Evolutionary conservation across 1,140 invertebrate genomes (phyloP), one percentile per base, ranked within the genome.

Genomic region (Pseudomyrmex dendroicus): DNA sequence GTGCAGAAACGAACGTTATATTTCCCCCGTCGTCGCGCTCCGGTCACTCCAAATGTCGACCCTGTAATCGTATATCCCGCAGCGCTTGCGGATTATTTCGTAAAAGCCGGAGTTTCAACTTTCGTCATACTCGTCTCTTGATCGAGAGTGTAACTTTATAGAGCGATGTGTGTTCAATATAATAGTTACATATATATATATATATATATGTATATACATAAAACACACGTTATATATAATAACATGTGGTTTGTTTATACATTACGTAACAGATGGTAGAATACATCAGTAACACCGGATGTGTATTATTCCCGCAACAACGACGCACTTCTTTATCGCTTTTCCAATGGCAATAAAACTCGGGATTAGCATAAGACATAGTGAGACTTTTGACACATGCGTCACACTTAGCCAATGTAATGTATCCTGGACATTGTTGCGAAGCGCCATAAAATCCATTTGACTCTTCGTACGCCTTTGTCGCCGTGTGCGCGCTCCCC

Each of bases 371-470:
- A 80, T 61, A 72, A 46, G 20, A 70, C 20, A 22, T 10, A 10
- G 13, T 22, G 44, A 44, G 20, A 70, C 44, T 17, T 70, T 78
- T 59, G 44, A 72, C 20, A 66, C 54, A 48, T 72, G 59, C 76
- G 44, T 72, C 54, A 80, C 12, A 25, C 54, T 48, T 70, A 10
- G 54, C 63, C 10, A 13, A 17, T 35, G 12, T 46, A 25, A 59
- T 17, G 15, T 59, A 72, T 44, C 54, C 35, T 22, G 12, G 10
- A 25, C 44, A 72, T 70, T 78, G 44, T 78, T 59, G 66, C 76
- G 10, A 35, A 68, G 44, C 10, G 54, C n/a, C 44, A 72, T 80
- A 72, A 80, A 80, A 80, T 50, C 44, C 8, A 25, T 72, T 59
- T 25, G 74, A 17, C 20, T 70, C 35, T 17, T 59, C 64, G 44